Percentiles rank a stretch among this genome's conserved stretches.
phyloP scores from a whole-genome alignment of 2,797 vertebrate genomes.

The Characodon lateralis region DNA sequence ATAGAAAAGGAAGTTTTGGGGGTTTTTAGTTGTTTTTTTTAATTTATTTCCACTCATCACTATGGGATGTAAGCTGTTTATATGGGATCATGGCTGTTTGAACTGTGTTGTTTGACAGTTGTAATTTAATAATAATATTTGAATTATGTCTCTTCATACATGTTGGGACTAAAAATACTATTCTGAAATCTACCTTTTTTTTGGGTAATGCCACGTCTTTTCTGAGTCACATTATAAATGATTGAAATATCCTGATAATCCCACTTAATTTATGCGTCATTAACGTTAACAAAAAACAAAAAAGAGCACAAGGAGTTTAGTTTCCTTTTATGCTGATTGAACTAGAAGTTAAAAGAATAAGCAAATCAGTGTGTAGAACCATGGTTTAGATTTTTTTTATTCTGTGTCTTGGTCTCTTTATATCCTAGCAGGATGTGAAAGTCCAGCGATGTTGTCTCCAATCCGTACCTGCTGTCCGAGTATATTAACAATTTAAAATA shows the following conservation, averaged over 20 bases:
- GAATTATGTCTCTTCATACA: background rate
- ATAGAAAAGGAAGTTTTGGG: too few relatives aligned
- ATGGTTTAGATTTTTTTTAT: background rate
- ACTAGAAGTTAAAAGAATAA: background rate
- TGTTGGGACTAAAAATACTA: background rate
- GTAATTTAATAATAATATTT: background rate
- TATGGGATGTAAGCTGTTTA: too few relatives aligned
- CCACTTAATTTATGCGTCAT: background rate
- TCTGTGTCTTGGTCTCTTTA: background rate
- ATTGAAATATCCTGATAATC: background rate
- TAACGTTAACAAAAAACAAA: background rate
- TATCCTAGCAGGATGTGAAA: background rate
- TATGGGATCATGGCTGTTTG: too few relatives aligned
- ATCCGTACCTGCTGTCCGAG: slow-evolving; percentile 2
- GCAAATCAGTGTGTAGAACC: background rate
- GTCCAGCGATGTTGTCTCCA: background rate
- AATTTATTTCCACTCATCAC: too few relatives aligned
- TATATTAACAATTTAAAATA: background rate
- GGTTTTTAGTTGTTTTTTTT: too few relatives aligned
- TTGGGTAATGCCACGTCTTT: background rate
- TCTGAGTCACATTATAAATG: background rate
- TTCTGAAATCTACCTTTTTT: too few relatives aligned
- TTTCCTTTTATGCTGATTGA: background rate
- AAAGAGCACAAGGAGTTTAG: background rate
- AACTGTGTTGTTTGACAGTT: too few relatives aligned